Base-by-base conservation (phyloP, 2,888 invertebrate species). In the Tigriopus californicus region DNA sequence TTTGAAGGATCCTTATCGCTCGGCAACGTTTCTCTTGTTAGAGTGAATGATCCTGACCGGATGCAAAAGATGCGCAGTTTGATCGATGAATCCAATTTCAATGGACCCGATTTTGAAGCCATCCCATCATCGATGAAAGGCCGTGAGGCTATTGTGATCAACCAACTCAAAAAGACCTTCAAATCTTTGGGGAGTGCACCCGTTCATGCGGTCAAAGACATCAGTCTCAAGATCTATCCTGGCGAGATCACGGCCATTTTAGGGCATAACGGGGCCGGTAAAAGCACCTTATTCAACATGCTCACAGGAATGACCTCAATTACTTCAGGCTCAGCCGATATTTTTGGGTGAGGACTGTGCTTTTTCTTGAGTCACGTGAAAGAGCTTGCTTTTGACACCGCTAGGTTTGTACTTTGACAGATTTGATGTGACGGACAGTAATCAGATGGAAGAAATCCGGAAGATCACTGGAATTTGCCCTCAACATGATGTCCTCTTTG, bases 201-300 rank as follows among this genome's bases (percentile, higher is more conserved):
- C 0, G 72, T 81, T 6, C 81, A 81, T 65, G 84, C 84, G 1
- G 80, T 85, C 1, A 82, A 84, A 65, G 83, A 67, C 62, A 62
- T 86, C 41, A 82, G 83, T 68, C 71, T 87, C 61, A 83, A 83
- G 60, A 83, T 88, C 63, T 88, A 87, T 71, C 85, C 87, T 68
- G 85, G 80, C 1, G 86, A 88, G 70, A 87, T 88, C 62, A 88
- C 87, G 0, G 86, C 86, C 0, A 81, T 88, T 22, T 72, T 88
- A 61, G 88, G 87, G 0, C 87, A 87, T 66, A 88, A 88, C 67
- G 87, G 87, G 0, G 87, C 88, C 42, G 88, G 88, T 5, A 88
- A 89, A 71, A 86, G 86, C 0, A 87, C 87, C 58, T 73, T 87
- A 10, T 83, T 89, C 68, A 87, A 87, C 66, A 86, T 89, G 64